Conservation (phyloP, 2,113 vertebrate genomes). For the Mesocricetus auratus region DNA sequence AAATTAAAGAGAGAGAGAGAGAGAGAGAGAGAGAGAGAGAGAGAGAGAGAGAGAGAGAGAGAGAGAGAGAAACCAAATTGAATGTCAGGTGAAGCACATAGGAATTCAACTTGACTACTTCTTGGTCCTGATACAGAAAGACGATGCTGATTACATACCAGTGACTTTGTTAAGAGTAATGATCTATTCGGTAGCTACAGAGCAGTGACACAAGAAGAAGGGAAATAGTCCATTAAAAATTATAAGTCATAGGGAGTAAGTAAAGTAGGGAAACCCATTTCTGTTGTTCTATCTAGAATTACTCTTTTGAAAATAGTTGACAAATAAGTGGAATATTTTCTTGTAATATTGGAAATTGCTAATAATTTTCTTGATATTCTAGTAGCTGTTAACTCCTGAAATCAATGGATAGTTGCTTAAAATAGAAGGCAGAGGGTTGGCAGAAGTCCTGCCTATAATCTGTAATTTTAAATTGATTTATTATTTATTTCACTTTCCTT, state of each 20-base stretch:
- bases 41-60: no score
- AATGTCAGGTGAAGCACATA: not conserved
- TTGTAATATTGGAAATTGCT: not conserved
- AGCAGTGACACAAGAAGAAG: not conserved
- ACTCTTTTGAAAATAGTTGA: not conserved
- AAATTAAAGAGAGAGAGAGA: no score
- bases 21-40: no score
- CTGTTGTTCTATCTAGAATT: accelerated
- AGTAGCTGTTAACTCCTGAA: not conserved
- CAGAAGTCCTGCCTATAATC: not conserved
- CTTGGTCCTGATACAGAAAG: not conserved
- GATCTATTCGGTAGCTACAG: not conserved
- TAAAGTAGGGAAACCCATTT: not conserved
- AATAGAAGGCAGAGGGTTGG: not conserved
- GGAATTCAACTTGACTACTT: not conserved
- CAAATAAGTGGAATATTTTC: not conserved
- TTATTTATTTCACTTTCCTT: not conserved
- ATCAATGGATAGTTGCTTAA: not conserved
- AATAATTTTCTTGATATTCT: not conserved
- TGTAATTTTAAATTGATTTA: not conserved
- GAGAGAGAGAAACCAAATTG: not conserved
- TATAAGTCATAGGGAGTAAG: not conserved
- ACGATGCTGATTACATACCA: not conserved
- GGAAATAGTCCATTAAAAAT: not conserved
- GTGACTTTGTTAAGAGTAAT: not conserved